phyloP scores from a whole-genome alignment of 2,797 vertebrate species.

The Acanthis flammea region DNA sequence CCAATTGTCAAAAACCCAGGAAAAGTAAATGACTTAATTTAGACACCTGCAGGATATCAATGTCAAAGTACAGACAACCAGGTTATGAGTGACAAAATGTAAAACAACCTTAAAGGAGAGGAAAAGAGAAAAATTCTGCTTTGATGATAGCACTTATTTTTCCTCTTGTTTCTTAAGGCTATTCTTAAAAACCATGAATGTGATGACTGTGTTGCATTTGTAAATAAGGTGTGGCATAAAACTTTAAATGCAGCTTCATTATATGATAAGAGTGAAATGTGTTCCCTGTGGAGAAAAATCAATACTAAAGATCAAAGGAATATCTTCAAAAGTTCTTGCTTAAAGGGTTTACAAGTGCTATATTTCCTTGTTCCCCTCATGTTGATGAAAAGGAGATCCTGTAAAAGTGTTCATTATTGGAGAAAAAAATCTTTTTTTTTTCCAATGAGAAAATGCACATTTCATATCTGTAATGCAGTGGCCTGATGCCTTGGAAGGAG shows the following conservation, averaged over 20 bases:
- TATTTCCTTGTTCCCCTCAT: neutral
- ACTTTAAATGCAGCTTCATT: neutral
- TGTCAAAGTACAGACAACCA: neutral
- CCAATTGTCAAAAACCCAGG: fast-evolving
- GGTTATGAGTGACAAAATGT: neutral
- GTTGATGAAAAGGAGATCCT: neutral
- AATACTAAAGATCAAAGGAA: neutral
- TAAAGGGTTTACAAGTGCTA: neutral
- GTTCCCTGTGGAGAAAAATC: neutral
- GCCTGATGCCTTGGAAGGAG: neutral
- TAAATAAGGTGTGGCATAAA: slow-evolving; percentile 22
- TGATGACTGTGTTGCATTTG: neutral
- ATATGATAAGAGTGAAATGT: neutral
- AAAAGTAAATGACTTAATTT: neutral
- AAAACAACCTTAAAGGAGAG: neutral
- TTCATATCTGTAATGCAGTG: neutral
- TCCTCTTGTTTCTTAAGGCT: neutral
- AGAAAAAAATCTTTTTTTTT: neutral
- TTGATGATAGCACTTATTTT: neutral
- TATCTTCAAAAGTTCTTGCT: neutral
- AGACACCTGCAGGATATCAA: neutral
- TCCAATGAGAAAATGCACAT: neutral
- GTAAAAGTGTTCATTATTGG: neutral
- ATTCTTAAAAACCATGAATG: neutral
- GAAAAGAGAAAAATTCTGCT: neutral